These are phyloP conservation scores for Leucophenga varia DNA, from an alignment of 1,140 invertebrate genomes.

Conservation along the genomic window DNA sequence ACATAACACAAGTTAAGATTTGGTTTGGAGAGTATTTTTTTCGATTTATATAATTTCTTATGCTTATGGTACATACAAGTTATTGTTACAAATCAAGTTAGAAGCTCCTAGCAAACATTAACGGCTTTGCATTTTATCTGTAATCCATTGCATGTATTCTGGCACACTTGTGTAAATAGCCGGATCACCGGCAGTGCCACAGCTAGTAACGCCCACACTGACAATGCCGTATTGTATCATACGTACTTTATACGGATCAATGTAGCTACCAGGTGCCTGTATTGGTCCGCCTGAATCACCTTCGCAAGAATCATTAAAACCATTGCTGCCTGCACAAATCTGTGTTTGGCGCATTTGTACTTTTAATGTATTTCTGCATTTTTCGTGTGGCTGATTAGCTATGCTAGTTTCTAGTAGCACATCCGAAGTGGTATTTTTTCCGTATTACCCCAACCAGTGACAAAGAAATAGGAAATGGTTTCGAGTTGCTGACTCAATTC, in stretches of 20 bases:
- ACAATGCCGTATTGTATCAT: constrained; percentile 58
- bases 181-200: constrained; percentile 53
- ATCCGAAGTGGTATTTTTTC: constrained; percentile 52
- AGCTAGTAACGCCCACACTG: constrained; percentile 59
- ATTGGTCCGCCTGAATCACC: constrained; percentile 60
- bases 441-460: constrained; percentile 70
- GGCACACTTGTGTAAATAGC: constrained; percentile 56
- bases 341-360: constrained; percentile 23
- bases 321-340: constrained; percentile 39
- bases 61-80: no score
- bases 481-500: constrained; percentile 52
- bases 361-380: constrained; percentile 23
- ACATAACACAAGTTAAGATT: no score
- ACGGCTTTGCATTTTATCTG: constrained; percentile 53
- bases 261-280: constrained; percentile 26
- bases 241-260: constrained; percentile 24
- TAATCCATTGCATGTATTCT: constrained; percentile 56
- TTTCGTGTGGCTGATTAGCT: constrained; percentile 19
- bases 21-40: no score
- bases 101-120: no score
- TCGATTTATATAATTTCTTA: no score
- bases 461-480: constrained; percentile 53
- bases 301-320: constrained; percentile 61
- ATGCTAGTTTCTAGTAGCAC: constrained; percentile 38
- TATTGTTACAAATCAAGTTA: no score